These are phyloP conservation scores for Forficula auricularia DNA, from an alignment of 1,140 invertebrate genomes.

Conservation along the genomic window DNA sequence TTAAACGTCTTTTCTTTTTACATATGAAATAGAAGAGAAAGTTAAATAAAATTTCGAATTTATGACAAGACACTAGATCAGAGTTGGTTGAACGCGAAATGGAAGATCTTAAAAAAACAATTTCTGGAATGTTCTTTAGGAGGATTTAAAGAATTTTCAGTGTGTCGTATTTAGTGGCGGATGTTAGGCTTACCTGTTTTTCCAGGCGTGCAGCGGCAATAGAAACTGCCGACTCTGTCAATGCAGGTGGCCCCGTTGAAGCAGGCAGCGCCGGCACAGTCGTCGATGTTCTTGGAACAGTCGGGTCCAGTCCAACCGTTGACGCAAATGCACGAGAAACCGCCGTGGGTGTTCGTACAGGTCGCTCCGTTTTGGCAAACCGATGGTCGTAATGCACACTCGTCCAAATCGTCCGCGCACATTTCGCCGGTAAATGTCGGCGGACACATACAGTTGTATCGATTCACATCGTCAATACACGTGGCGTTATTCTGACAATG, in stretches of 20 bases:
- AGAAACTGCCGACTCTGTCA: slow-evolving; percentile 83
- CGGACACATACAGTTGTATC: slow-evolving; percentile 74
- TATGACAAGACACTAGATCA: too few relatives aligned
- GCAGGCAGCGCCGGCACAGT: slow-evolving; percentile 80
- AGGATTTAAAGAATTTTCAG: too few relatives aligned
- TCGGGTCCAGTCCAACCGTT: slow-evolving; percentile 85
- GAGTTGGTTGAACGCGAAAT: too few relatives aligned
- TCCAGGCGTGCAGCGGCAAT: slow-evolving; percentile 84
- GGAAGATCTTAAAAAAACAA: too few relatives aligned
- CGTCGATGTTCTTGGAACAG: slow-evolving; percentile 84
- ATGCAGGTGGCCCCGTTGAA: slow-evolving; percentile 94
- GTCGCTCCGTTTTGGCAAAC: slow-evolving; percentile 89
- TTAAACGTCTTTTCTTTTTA: too few relatives aligned
- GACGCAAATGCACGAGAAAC: slow-evolving; percentile 89
- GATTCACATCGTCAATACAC: slow-evolving; percentile 71
- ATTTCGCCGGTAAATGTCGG: slow-evolving; percentile 69
- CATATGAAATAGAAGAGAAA: too few relatives aligned
- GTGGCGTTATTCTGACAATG: slow-evolving; percentile 80
- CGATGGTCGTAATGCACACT: slow-evolving; percentile 58
- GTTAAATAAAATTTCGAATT: too few relatives aligned
- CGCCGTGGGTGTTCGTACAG: slow-evolving; percentile 75
- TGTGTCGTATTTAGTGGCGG: too few relatives aligned
- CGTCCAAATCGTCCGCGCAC: slow-evolving; percentile 64
- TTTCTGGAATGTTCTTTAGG: too few relatives aligned
- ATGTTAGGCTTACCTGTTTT: slow-evolving; percentile 92